Conservation (phyloP, 1,140 invertebrate genomes). For the Globodera ellingtonae region DNA sequence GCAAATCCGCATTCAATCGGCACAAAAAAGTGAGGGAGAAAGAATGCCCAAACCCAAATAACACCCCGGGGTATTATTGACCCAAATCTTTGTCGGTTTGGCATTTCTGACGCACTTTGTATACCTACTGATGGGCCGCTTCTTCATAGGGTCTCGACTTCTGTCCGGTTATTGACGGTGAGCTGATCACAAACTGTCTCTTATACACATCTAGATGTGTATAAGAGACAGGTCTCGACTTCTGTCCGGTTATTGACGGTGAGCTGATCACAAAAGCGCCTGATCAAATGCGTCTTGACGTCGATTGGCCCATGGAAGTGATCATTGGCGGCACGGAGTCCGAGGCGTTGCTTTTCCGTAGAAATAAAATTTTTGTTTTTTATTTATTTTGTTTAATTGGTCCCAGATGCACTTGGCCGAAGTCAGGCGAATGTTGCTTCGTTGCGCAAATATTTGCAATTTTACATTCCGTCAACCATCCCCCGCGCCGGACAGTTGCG, state of each 20-base stretch:
- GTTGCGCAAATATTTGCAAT: constrained; percentile 37
- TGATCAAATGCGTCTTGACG: constrained; percentile 18
- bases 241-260: constrained; percentile 51
- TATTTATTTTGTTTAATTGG: too few relatives aligned
- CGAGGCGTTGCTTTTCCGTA: constrained; percentile 47
- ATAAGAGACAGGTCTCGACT: too few relatives aligned
- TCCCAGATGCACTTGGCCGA: constrained; percentile 42
- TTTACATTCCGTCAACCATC: constrained; percentile 42
- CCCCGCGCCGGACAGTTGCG: constrained; percentile 33
- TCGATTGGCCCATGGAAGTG: constrained; percentile 23
- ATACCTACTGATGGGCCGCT: too few relatives aligned
- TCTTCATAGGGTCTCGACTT: constrained; percentile 43
- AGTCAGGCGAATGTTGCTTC: constrained; percentile 47
- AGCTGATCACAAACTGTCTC: constrained; percentile 42
- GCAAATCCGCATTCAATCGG: constrained; percentile 48
- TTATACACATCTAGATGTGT: too few relatives aligned
- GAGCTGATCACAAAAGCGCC: constrained; percentile 40
- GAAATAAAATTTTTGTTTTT: not conserved
- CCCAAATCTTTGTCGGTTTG: too few relatives aligned
- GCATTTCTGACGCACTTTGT: too few relatives aligned
- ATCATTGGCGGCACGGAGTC: constrained; percentile 52
- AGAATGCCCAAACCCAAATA: not conserved
- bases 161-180: constrained; percentile 49
- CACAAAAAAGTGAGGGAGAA: constrained; percentile 31
- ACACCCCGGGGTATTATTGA: too few relatives aligned